Base-by-base conservation (phyloP, 2,888 invertebrate genomes). In the Sycophila texana region DNA sequence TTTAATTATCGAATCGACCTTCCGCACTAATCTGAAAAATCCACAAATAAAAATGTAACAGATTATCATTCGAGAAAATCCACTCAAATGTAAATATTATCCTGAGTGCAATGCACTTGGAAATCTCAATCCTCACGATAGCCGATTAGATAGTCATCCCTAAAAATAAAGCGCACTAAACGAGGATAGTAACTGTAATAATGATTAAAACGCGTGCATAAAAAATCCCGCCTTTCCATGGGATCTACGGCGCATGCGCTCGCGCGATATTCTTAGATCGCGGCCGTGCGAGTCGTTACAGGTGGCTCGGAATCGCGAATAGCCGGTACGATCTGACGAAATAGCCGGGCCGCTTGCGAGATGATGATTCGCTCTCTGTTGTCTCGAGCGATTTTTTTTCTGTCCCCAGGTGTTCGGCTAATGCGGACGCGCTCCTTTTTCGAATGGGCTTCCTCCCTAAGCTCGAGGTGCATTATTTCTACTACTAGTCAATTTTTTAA, bases 261-360 rank as follows among this genome's bases (percentile, higher is more conserved):
- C 67, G 22, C 16, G 5, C 10, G 51, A 68, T 74, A 79, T 80
- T 83, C 77, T 82, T 81, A 76, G 78, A 76, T 49, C 26, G 26
- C 71, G 60, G 51, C 22, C n/a, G 60, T 14, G 77, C 82, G 80
- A 80, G 68, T 80, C 67, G 72, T 72, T 77, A 79, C 81, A 81
- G 81, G 79, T 81, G 81, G 79, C 61, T n/a, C 71, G 72, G 22
- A 63, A 73, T 73, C 72, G 51, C 61, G 73, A n/a, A 14, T 26
- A n/a, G 7, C 10, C 16, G 10, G 60, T 7, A 10, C 22, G 30
- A 63, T 20, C 39, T 73, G 73, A 65, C 39, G 73, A 73, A 73
- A 73, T 55, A 53, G 13, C 20, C 47, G 63, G 55, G 39, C 49
- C 39, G 55, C 63, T 73, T 63, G 63, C 53, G 39, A 26, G 58